Conservation (phyloP, 2,113 vertebrate genomes). For the Thamnaconus septentrionalis region DNA sequence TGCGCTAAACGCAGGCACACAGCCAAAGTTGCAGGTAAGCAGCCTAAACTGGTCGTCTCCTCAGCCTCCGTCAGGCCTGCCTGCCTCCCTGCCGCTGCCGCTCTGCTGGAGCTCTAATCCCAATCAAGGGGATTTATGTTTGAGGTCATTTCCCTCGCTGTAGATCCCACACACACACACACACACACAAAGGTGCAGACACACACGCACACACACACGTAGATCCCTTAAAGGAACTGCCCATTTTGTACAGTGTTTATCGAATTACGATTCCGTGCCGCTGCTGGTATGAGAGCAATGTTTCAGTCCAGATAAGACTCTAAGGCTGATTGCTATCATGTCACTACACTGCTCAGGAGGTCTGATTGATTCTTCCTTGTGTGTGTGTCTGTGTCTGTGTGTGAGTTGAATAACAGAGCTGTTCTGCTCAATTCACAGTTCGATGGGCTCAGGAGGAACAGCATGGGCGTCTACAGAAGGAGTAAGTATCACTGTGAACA, state of each 20-base stretch:
- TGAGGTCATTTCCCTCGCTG: slow-evolving; percentile 52
- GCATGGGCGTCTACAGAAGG: slow-evolving; percentile 71
- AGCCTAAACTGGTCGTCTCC: slow-evolving; percentile 25
- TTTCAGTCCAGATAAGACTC: slow-evolving; percentile 7
- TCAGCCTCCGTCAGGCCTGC: slow-evolving; percentile 5
- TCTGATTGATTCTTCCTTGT: background rate
- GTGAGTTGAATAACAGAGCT: background rate
- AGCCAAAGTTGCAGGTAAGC: slow-evolving; percentile 27
- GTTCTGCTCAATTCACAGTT: slow-evolving; percentile 48
- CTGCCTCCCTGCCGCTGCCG: slow-evolving; percentile 15
- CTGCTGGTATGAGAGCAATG: slow-evolving; percentile 33
- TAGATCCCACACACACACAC: slow-evolving; percentile 8
- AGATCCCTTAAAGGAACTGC: background rate
- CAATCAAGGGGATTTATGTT: slow-evolving; percentile 65
- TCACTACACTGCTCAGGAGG: background rate
- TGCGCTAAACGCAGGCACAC: slow-evolving; percentile 6
- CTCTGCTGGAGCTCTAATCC: slow-evolving; percentile 61
- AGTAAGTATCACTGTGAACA: slow-evolving; percentile 56
- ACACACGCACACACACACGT: slow-evolving; percentile 16
- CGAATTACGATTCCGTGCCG: background rate
- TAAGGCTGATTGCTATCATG: slow-evolving; percentile 2
- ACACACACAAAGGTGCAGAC: background rate
- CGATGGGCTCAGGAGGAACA: slow-evolving; percentile 71
- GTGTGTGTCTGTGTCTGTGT: background rate
- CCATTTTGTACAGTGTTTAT: slow-evolving; percentile 6